Evolutionary conservation across 2,797 vertebrate genomes (phyloP).

Genomic region (Clarias laeviceps): DNA sequence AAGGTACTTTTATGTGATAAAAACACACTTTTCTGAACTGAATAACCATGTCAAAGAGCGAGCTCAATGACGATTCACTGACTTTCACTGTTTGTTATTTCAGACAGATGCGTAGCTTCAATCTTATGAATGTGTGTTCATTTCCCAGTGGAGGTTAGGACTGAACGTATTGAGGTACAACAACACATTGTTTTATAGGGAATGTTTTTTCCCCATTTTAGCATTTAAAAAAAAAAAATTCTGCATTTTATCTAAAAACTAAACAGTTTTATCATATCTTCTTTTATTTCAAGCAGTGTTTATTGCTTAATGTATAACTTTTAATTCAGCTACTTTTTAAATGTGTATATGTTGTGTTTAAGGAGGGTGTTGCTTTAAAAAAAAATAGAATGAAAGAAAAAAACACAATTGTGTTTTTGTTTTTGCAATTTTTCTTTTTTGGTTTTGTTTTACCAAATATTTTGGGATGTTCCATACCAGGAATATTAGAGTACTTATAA

Average conservation of each 20-base stretch:
- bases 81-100: conserved; percentile 46
- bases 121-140: conserved; percentile 55
- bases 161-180: conserved; percentile 66
- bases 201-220: conserved; percentile 19
- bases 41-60: conserved; percentile 17
- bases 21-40: conserved; percentile 42
- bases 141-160: conserved; percentile 45
- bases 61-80: conserved; percentile 46
- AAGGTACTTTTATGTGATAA: conserved; percentile 70
- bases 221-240: conserved; percentile 44
- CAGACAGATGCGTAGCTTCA: conserved; percentile 56
- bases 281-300: conserved; percentile 65
- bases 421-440: conserved; percentile 52
- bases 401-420: background rate
- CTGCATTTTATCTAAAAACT: conserved; percentile 43
- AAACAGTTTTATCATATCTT: conserved; percentile 48
- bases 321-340: conserved; percentile 67
- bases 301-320: conserved; percentile 68
- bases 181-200: conserved; percentile 55
- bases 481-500: conserved; percentile 39
- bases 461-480: conserved; percentile 47
- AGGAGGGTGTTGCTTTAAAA: conserved; percentile 59
- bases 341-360: conserved; percentile 71
- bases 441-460: conserved; percentile 69
- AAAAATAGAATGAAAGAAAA: conserved; percentile 23